Percentiles rank a stretch among this genome's conserved stretches.
Conservation (phyloP, 2,113 vertebrate genomes). For the Columbina picui region DNA sequence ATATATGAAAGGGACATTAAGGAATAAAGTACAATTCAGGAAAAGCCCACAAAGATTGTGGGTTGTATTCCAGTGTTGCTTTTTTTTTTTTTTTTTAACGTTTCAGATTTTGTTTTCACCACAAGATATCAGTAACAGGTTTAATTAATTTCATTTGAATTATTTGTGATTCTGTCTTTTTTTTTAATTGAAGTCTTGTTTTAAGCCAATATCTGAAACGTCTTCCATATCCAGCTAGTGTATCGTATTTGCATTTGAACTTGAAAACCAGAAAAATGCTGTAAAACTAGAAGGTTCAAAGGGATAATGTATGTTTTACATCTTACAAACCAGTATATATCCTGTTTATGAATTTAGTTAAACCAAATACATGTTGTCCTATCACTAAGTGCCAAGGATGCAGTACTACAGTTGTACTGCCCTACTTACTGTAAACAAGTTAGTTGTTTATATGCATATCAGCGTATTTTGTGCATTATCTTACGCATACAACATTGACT, state of each 20-base stretch:
- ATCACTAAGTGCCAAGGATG: slow-evolving; percentile 76
- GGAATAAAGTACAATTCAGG: not conserved
- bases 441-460: slow-evolving; percentile 56
- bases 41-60: slow-evolving; percentile 28
- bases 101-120: slow-evolving; percentile 46
- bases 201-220: slow-evolving; percentile 28
- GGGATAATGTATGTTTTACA: slow-evolving; percentile 70
- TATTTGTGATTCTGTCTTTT: slow-evolving; percentile 2
- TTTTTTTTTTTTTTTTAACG: not conserved
- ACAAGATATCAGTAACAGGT: not conserved
- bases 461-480: slow-evolving; percentile 64
- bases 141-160: not conserved
- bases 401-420: slow-evolving; percentile 33
- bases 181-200: slow-evolving; percentile 19
- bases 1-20: slow-evolving; percentile 20
- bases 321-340: slow-evolving; percentile 48
- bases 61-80: not conserved
- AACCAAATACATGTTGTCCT: slow-evolving; percentile 73
- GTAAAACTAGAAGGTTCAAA: slow-evolving; percentile 67
- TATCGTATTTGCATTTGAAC: slow-evolving; percentile 50
- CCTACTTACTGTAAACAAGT: slow-evolving; percentile 42
- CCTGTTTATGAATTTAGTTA: slow-evolving; percentile 65
- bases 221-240: slow-evolving; percentile 44
- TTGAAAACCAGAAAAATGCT: slow-evolving; percentile 61
- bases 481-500: slow-evolving; percentile 43